Base-by-base conservation (phyloP, 2,888 invertebrate genomes). In the Chelonus formosanus region DNA sequence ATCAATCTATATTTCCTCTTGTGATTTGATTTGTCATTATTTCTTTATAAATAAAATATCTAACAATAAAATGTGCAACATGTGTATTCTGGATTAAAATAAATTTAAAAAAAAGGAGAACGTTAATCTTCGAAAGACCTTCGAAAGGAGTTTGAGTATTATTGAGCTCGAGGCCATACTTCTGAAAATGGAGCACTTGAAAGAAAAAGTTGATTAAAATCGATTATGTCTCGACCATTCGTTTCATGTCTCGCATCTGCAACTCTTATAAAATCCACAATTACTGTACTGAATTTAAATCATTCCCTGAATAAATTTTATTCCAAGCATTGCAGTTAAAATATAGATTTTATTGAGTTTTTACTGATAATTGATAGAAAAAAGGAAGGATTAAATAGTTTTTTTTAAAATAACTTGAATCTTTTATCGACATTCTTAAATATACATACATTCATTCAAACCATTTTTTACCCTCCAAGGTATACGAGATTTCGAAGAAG, bases 131-230 rank as follows among this genome's bases (percentile, higher is more conserved):
- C 34, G 31, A 58, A 58, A 58, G 20, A 47, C 36, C 48, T 58
- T 58, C 47, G 36, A 48, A n/a, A 47, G 32, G 35, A 58, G 5
- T 47, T 34, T 40, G 50, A 53, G 52, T 44, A 55, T 47, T 58
- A 48, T 59, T 67, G 44, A 66, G 62, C 60, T 56, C 66, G 64
- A 67, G 57, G 59, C 62, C 65, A 36, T 35, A 50, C 57, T 44
- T 58, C 60, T 65, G 68, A 71, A 72, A 72, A 72, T 71, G 72
- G 72, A 70, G 68, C 70, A 72, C 69, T 67, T 60, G 58, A 65
- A 65, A 63, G 63, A 57, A 59, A 65, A 65, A 68, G 65, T 36
- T 40, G 65, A 65, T 65, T 36, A 47, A 52, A 59, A 62, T 54
- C 53, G 47, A 65, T 65, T 59, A 54, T 54, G 45, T 34, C 35